Evolutionary conservation across 1,140 invertebrate genomes (phyloP), one percentile per base, ranked within the genome.

Genomic region (Drosophila nigromelanica): DNA sequence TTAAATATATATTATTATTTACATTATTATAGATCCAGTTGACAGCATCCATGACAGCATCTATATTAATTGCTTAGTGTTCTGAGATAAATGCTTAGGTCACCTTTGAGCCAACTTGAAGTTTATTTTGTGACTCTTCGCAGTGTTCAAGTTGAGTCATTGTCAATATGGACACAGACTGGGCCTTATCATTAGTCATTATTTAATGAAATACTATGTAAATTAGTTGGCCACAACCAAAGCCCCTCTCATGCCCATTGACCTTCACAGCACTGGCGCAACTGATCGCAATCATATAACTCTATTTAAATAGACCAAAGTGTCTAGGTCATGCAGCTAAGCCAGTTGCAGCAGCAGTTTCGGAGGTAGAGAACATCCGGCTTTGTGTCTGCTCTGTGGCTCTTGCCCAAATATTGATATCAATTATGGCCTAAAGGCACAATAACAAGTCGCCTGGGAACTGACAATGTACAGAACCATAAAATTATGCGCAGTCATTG

Each of bases 401-500:
- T 43, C 12, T 7, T 12, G 43, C 33, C 39, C 61, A 55, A 54
- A 58, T 47, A 62, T 76, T 67, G 33, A 48, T 86, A 78, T 75
- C 76, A 76, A 83, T 73, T 78, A 74, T 54, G 67, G 42, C 39
- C 74, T 43, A 43, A 62, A 62, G 56, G 40, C 42, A 12, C 21
- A 58, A 54, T 55, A 58, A 72, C 55, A 73, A 60, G 12, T 61
- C 60, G 50, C 50, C 37, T 56, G 59, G 64, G 64, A 67, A 72
- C 39, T 58, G 43, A 76, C 33, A 47, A 64, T 48, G 76, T 60
- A 69, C 68, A 40, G 39, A 78, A 68, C 60, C 67, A 87, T 86
- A 82, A 86, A 86, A 86, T 77, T 86, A 86, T 87, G 82, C 83
- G 83, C 79, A 86, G 82, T 86, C 82, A 86, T 82, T 43, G 75